A percentile compares a stretch with the other conserved stretches of the same genome.
Conservation (phyloP, 2,797 vertebrate species). For the Enteromius mattozi region DNA sequence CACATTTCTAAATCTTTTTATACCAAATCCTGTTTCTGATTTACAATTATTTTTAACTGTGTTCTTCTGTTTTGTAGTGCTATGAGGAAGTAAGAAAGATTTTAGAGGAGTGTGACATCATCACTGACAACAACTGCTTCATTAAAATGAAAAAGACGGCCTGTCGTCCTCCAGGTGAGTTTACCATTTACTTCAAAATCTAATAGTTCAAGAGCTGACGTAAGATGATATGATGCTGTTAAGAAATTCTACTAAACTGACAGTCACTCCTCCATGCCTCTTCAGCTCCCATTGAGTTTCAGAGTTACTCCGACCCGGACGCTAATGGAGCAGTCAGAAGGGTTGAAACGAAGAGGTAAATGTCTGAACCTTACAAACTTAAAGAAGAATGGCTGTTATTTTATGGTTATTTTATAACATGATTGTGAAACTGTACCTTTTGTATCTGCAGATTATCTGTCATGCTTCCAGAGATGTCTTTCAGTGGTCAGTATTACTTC, state of each 20-base stretch:
- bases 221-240: not conserved
- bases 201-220: not conserved
- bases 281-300: conserved; percentile 83
- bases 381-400: not conserved
- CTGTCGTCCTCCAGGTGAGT: conserved; percentile 82
- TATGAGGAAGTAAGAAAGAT: conserved; percentile 87
- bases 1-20: not conserved
- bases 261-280: conserved; percentile 28
- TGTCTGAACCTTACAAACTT: not conserved
- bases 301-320: conserved; percentile 78
- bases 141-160: conserved; percentile 86
- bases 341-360: conserved; percentile 79
- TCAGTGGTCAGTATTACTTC: conserved; percentile 26
- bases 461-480: not conserved
- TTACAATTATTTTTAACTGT: not conserved
- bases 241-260: not conserved
- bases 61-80: conserved; percentile 69
- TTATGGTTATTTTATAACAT: not conserved
- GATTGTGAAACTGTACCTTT: not conserved
- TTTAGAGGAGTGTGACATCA: conserved; percentile 85
- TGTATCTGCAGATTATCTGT: conserved; percentile 13
- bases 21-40: not conserved
- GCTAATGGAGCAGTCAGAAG: conserved; percentile 67
- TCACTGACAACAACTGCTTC: conserved; percentile 85
- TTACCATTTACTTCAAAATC: not conserved